These are phyloP conservation scores for Pteronotus mesoamericanus DNA, from an alignment of 2,797 vertebrate genomes.

Conservation along the genomic window DNA sequence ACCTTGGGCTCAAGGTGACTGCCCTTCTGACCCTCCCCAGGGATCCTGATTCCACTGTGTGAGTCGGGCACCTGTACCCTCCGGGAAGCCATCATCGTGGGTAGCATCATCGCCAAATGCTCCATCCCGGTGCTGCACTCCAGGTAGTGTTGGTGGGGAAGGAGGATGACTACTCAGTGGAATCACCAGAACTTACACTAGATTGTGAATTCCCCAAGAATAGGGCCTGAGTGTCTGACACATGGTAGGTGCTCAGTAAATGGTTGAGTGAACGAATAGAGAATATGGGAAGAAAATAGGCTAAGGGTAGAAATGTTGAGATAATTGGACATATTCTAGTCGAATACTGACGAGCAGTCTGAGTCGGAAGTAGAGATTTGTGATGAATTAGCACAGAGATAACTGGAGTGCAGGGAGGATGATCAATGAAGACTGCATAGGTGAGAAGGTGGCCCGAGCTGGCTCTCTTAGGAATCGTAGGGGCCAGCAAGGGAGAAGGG, in stretches of 20 bases:
- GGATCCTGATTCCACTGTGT: constrained; percentile 94
- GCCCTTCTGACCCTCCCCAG: constrained; percentile 71
- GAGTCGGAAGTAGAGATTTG: neutral
- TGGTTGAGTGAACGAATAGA: neutral
- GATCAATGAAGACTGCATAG: too few relatives aligned
- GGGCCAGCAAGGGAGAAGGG: neutral
- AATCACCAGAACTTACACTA: neutral
- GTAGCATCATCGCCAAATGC: constrained; percentile 95
- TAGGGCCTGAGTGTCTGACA: neutral
- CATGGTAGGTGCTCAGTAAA: neutral
- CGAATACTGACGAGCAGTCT: neutral
- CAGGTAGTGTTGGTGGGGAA: constrained; percentile 83
- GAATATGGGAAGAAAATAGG: neutral
- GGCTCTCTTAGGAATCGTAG: neutral
- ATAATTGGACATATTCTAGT: neutral
- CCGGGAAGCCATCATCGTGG: constrained; percentile 95
- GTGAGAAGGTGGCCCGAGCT: neutral
- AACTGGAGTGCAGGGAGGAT: neutral
- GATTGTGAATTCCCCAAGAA: neutral
- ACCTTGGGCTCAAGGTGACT: neutral
- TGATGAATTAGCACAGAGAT: neutral
- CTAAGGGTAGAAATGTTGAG: neutral
- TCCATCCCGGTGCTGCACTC: constrained; percentile 97
- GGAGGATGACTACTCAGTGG: fast-evolving
- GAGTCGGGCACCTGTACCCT: constrained; percentile 96